These are phyloP conservation scores for Stomatorhinus walkeri DNA, from an alignment of 2,797 vertebrate species.

Conservation along the genomic window DNA sequence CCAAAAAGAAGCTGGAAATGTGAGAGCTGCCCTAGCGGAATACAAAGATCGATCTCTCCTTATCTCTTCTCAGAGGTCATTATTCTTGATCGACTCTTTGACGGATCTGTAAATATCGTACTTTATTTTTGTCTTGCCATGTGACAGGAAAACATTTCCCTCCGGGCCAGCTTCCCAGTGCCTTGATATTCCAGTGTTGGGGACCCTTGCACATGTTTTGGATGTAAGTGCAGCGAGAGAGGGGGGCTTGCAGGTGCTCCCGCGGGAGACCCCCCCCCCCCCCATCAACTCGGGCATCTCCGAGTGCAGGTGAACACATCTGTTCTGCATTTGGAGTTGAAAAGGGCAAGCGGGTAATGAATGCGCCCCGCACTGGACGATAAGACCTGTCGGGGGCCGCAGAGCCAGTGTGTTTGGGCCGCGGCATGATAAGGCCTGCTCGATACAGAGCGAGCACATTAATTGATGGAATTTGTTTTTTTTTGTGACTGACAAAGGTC, in stretches of 20 bases:
- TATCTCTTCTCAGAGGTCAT: background rate
- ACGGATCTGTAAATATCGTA: background rate
- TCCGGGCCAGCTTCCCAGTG: background rate
- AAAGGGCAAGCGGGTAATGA: conserved; percentile 21
- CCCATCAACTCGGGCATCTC: background rate
- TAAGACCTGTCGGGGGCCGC: background rate
- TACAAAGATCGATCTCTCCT: background rate
- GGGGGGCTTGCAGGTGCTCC: background rate
- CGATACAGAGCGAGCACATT: conserved; percentile 3
- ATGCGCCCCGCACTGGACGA: background rate
- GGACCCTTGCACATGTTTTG: background rate
- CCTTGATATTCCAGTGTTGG: background rate
- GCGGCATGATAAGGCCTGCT: background rate
- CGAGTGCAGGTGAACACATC: conserved; percentile 18
- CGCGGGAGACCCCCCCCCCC: background rate
- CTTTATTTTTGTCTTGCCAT: background rate
- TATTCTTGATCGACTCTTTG: background rate
- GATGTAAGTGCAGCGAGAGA: background rate
- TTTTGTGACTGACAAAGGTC: conserved; percentile 9
- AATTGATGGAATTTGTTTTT: conserved; percentile 16
- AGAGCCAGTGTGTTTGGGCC: background rate
- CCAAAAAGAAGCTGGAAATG: background rate
- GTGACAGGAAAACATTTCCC: background rate
- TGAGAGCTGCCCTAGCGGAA: background rate
- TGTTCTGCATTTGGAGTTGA: conserved; percentile 8